phyloP scores from a whole-genome alignment of 2,113 vertebrate species.

The Eonycteris spelaea region DNA sequence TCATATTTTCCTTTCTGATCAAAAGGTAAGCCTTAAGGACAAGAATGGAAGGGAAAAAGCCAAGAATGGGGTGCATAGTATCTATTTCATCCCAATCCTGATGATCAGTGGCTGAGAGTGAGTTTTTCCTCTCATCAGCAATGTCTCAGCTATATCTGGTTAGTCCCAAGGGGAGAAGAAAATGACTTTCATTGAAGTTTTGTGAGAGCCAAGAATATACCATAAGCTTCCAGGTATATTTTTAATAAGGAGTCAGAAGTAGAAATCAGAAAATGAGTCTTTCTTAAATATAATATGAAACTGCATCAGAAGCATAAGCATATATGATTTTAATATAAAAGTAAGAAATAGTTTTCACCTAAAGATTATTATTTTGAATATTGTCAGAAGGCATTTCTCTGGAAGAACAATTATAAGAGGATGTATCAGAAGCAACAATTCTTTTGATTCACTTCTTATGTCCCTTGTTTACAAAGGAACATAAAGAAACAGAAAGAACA shows the following conservation, averaged over 20 bases:
- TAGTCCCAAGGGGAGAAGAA: background rate
- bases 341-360: slow-evolving; percentile 8
- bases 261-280: background rate
- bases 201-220: background rate
- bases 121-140: slow-evolving; percentile 36
- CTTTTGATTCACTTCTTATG: background rate
- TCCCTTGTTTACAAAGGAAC: background rate
- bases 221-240: slow-evolving; percentile 3
- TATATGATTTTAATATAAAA: background rate
- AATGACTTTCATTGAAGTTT: background rate
- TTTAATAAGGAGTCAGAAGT: slow-evolving; percentile 40
- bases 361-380: background rate
- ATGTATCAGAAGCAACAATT: background rate
- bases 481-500: background rate
- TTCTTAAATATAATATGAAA: slow-evolving; percentile 22
- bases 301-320: background rate
- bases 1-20: background rate
- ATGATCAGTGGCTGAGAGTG: background rate
- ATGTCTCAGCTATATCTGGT: slow-evolving; percentile 26
- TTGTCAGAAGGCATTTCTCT: slow-evolving; percentile 11
- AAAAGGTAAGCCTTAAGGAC: background rate
- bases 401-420: background rate
- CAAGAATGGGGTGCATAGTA: background rate
- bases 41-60: background rate
- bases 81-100: background rate